These are phyloP conservation scores for Actias luna DNA, from an alignment of 2,888 invertebrate species.

Conservation along the genomic window DNA sequence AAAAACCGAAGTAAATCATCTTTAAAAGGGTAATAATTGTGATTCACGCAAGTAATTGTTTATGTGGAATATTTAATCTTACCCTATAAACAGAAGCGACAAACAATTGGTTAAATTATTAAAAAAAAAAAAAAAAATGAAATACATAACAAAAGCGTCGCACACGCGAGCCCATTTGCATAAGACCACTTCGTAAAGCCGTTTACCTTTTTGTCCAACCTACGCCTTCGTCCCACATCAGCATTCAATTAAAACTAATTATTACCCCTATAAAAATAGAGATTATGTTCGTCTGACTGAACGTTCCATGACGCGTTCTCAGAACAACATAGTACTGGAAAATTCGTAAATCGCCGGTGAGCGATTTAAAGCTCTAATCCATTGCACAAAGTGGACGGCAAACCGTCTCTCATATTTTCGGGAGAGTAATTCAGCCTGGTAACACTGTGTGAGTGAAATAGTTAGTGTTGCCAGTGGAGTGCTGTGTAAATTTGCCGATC, in stretches of 20 bases:
- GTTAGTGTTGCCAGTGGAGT: conserved; percentile 71
- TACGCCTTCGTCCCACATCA: conserved; percentile 38
- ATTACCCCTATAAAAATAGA: conserved; percentile 50
- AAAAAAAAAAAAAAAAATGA: conserved; percentile 42
- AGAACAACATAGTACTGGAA: conserved; percentile 40
- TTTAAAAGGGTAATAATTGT: too few species aligned
- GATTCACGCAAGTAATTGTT: neutral
- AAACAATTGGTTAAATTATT: conserved; percentile 39
- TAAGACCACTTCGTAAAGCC: conserved; percentile 62
- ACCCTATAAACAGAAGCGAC: conserved; percentile 35
- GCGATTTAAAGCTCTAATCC: conserved; percentile 29
- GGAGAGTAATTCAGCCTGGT: conserved; percentile 30
- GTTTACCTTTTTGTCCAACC: conserved; percentile 47
- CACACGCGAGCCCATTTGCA: conserved; percentile 48
- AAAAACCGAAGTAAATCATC: too few species aligned
- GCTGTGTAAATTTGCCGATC: conserved; percentile 76
- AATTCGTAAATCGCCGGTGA: conserved; percentile 16
- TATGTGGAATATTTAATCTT: neutral
- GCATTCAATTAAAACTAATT: conserved; percentile 33
- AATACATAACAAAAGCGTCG: conserved; percentile 29
- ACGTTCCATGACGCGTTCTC: conserved; percentile 49
- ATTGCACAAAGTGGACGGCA: conserved; percentile 25
- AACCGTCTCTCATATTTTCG: conserved; percentile 23
- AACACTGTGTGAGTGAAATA: conserved; percentile 61
- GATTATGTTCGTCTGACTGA: conserved; percentile 62